Base-by-base conservation (phyloP, 2,797 vertebrate genomes). In the Lepus oiostolus region DNA sequence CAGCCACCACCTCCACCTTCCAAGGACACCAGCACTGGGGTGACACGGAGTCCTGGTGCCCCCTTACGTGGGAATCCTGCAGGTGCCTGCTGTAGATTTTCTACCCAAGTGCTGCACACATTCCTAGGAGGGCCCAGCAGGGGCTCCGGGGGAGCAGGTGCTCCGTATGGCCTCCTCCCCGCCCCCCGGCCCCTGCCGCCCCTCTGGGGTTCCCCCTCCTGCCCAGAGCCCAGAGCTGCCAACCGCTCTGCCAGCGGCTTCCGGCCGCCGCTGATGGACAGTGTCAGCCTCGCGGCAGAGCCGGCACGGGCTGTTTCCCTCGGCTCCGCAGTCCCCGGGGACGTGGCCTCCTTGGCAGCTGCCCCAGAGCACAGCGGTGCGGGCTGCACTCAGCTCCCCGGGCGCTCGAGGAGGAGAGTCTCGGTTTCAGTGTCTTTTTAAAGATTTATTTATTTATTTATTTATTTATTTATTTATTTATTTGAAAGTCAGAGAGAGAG, bases 181-280 rank as follows among this genome's bases (percentile, higher is more conserved):
- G 38, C 42, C 42, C 42, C 42, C 50, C 42, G 7, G 8, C 42
- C 42, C 42, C 42, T 7, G 42, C 42, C 26, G 54, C 71, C 67
- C 88, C 32, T 0, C 82, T 13, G 94, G 75, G 88, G 85, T 54
- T 71, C 85, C n/a, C 79, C 90, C 93, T 60, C 80, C 93, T 65
- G 67, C 81, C 86, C 2, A 1, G 60, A 72, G 74, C 88, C 81
- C 17, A 0, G 71, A 75, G 77, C 93, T 77, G 76, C 89, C 81
- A 81, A 9, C 63, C 74, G 1, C 72, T 30, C 67, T 82, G 85
- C 87, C 19, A 3, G 60, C 76, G 72, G 63, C 60, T 47, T 28
- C 92, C 35, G 91, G 54, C 21, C 62, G 63, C 68, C 1, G 0
- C 76, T 54, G 72, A 35, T 14, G 5, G 80, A 30, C 24, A 71